Base-by-base conservation (phyloP, 37 sponge, comb jelly and placozoan species). In the Eunapius fragilis region DNA sequence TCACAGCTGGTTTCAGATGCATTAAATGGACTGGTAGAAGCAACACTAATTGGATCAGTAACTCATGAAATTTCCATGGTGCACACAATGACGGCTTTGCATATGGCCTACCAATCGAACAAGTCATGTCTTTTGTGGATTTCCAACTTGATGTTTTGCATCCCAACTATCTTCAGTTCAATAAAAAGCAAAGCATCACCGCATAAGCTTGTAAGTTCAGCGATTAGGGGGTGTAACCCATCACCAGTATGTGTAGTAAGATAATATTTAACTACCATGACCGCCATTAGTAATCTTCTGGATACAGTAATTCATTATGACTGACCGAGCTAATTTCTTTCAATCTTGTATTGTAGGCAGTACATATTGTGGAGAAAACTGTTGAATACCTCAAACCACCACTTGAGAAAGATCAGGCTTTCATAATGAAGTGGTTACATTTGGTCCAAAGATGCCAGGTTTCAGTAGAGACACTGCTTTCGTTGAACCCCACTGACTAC, bases 81-180 rank as follows among this genome's bases (percentile, higher is more conserved):
- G 28, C 2, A 48, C 0, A 37, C 37, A 23, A 69, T 91, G 26
- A 84, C 76, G 31, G 87, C 92, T 58, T 36, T 91, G 23, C 92
- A 91, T 69, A 12, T 84, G 34, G 92, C 81, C 17, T 76, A 91
- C 69, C 9, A 68, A 22, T 3, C 25, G 0, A 45, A 37, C n/a
- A 68, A 68, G 37, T 35, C 71, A 17, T 73, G 83, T 38, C 30
- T 91, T 2, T 24, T 83, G 38, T 79, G 84, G 84, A 84, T 91
- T 87, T 76, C 75, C 3, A 80, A 87, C 28, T 49, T 91, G 47
- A 48, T 83, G 2, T 77, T 77, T 5, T 72, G 80, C 58, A 67
- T 2, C 22, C 92, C 92, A 27, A 67, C 81, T 37, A 69, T 80
- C 25, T 3, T 91, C 33, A 58, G 10, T 0, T 58, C 58, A 4